Conservation (phyloP, 1,140 invertebrate genomes). For the Ips nitidus region DNA sequence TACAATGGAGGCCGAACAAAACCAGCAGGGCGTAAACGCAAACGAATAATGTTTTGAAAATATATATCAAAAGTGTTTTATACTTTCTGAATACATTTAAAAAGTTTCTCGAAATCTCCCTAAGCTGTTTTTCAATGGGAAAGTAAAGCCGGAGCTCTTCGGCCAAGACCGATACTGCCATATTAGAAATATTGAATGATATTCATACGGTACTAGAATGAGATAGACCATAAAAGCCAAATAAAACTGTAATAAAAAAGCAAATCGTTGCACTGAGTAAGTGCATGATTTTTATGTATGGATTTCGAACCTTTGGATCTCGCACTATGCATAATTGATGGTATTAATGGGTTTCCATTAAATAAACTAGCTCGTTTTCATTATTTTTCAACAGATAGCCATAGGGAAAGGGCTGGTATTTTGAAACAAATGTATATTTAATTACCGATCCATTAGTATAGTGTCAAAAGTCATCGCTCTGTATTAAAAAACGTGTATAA, state of each 20-base stretch:
- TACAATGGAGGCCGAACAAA: conserved; percentile 13
- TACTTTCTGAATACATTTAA: conserved; percentile 43
- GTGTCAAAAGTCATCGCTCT: background rate
- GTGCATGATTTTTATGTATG: background rate
- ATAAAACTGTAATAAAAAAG: conserved; percentile 1
- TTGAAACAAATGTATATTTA: conserved; percentile 15
- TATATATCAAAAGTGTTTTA: conserved; percentile 42
- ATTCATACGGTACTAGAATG: background rate
- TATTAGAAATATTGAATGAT: conserved; percentile 38
- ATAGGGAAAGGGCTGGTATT: background rate
- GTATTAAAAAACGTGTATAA: background rate
- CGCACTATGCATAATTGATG: conserved; percentile 9
- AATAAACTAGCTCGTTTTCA: conserved; percentile 14
- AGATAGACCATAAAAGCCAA: background rate
- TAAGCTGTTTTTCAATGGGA: conserved; percentile 42
- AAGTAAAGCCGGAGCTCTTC: conserved; percentile 34
- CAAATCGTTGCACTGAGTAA: background rate
- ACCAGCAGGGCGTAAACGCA: conserved; percentile 31
- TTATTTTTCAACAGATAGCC: conserved; percentile 14
- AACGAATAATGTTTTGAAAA: conserved; percentile 38
- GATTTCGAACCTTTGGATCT: background rate
- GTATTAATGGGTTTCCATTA: conserved; percentile 20
- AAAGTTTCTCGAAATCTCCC: conserved; percentile 35
- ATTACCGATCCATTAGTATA: conserved; percentile 13
- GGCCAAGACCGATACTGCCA: conserved; percentile 19